These are phyloP conservation scores for Brotogeris chrysoptera DNA, from an alignment of 2,797 vertebrate species.

Conservation along the genomic window DNA sequence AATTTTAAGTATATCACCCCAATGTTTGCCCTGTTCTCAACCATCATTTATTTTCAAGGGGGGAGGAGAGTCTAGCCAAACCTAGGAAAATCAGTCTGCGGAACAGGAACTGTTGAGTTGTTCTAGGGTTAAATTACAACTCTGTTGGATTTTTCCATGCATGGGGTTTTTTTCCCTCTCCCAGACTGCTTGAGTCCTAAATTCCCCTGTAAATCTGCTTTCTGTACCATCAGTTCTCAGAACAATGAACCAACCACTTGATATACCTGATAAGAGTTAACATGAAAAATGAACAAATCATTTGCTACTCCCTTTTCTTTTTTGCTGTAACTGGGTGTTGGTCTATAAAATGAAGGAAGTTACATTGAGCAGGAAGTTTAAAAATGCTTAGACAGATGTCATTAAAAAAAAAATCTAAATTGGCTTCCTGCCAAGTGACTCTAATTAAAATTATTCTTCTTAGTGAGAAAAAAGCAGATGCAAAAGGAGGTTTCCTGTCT, in stretches of 20 bases:
- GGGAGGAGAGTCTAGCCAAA: background rate
- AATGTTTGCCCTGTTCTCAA: background rate
- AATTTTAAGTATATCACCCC: background rate
- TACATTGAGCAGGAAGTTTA: slow-evolving; percentile 64
- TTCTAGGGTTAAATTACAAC: slow-evolving; percentile 52
- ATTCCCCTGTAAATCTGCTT: slow-evolving; percentile 46
- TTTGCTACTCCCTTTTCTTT: slow-evolving; percentile 50
- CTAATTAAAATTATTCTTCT: slow-evolving; percentile 71
- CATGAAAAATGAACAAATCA: slow-evolving; percentile 50
- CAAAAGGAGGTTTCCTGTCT: slow-evolving; percentile 65
- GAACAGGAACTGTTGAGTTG: background rate
- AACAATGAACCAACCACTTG: slow-evolving; percentile 55
- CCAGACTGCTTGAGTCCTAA: slow-evolving; percentile 31
- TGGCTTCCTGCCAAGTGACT: slow-evolving; percentile 65
- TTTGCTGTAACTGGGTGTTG: slow-evolving; percentile 57
- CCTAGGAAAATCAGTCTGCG: background rate
- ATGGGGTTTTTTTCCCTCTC: background rate
- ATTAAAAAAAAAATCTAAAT: slow-evolving; percentile 23
- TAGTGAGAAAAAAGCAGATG: slow-evolving; percentile 64
- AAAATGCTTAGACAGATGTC: slow-evolving; percentile 67
- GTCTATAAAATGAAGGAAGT: slow-evolving; percentile 66
- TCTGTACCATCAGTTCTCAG: slow-evolving; percentile 41
- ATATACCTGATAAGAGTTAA: slow-evolving; percentile 64
- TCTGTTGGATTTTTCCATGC: background rate
- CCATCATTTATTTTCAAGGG: background rate